phyloP scores from a whole-genome alignment of 2,797 vertebrate species.

The Lutjanus campechanus region DNA sequence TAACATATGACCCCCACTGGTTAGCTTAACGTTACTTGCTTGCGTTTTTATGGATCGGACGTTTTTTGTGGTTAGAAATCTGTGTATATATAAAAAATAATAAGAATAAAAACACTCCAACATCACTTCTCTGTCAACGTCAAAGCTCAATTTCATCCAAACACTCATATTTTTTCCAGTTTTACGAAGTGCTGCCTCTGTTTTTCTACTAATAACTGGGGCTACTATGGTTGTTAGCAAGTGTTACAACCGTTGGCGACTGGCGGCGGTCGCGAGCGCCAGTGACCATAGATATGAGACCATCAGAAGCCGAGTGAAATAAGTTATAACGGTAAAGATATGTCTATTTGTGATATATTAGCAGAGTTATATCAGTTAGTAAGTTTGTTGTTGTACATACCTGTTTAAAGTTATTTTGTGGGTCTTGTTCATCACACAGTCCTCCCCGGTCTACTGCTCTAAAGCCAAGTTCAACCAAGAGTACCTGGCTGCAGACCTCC shows the following conservation, averaged over 20 bases:
- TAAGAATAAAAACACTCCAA: fast-evolving
- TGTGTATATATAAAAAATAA: no score
- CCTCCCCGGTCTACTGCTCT: neutral
- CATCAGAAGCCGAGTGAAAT: no score
- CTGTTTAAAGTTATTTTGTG: neutral
- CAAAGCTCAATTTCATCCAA: neutral
- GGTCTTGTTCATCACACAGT: neutral
- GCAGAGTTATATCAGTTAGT: neutral
- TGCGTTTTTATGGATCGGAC: no score
- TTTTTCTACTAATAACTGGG: neutral
- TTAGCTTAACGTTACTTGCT: no score
- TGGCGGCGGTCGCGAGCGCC: no score
- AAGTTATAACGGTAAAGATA: no score
- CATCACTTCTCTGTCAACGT: neutral
- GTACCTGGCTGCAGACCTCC: no score
- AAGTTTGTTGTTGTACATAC: neutral
- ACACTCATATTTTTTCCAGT: no score
- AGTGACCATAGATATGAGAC: no score
- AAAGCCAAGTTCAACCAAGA: no score
- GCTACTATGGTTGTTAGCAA: neutral
- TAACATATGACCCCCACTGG: neutral
- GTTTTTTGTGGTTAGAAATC: no score
- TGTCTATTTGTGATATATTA: neutral
- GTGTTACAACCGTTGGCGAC: neutral
- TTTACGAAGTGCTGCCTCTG: neutral